phyloP scores from a whole-genome alignment of 2,113 vertebrate genomes.

The Percopsis transmontana region DNA sequence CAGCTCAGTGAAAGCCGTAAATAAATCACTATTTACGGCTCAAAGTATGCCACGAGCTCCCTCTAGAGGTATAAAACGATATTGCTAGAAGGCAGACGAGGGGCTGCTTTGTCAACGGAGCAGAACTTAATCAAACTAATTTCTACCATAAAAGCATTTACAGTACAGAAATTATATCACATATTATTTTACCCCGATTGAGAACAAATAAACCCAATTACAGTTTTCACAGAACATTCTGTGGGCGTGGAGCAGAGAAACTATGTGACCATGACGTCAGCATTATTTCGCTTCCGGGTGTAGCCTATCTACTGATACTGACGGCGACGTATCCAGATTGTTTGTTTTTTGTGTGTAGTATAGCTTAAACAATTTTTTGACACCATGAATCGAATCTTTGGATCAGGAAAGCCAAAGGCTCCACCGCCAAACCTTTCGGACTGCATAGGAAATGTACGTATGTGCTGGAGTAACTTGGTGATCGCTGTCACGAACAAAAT shows the following conservation, averaged over 20 bases:
- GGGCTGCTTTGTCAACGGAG: too few species aligned
- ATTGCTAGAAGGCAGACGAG: not conserved
- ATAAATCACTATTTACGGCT: too few species aligned
- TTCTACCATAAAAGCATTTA: too few species aligned
- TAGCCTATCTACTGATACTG: not conserved
- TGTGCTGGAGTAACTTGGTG: constrained; percentile 25
- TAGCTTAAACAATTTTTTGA: not conserved
- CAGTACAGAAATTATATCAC: not conserved
- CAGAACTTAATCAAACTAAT: too few species aligned
- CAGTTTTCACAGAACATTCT: not conserved
- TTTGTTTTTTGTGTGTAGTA: not conserved
- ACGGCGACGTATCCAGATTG: not conserved
- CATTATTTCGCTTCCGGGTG: constrained; percentile 59
- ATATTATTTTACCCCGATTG: not conserved
- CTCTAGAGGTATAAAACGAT: constrained; percentile 25
- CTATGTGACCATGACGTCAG: constrained; percentile 62
- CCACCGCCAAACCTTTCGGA: constrained; percentile 94
- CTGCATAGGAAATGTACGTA: constrained; percentile 91
- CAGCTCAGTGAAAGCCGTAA: too few species aligned
- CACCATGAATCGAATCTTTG: constrained; percentile 94
- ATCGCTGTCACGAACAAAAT: constrained; percentile 24
- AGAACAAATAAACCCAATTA: not conserved
- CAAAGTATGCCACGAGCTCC: constrained; percentile 25
- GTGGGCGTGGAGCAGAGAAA: constrained; percentile 23
- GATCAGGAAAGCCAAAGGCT: constrained; percentile 86